Conservation (phyloP, 2,113 vertebrate species). For the Tiliqua scincoides region DNA sequence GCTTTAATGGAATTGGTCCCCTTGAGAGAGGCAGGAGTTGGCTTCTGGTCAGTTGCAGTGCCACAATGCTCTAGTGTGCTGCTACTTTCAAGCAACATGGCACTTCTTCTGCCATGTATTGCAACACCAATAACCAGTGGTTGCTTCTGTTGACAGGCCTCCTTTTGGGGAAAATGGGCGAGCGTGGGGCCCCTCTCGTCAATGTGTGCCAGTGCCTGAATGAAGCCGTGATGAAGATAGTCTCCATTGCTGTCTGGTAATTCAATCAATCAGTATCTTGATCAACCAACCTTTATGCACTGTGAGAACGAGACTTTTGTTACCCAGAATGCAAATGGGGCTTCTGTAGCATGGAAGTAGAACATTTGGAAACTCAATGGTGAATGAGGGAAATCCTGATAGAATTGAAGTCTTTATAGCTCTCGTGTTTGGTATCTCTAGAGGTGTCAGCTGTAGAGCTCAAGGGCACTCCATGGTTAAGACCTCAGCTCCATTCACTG, state of each 20-base stretch:
- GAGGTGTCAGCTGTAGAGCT: background rate
- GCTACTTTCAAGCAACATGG: no score
- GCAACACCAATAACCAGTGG: background rate
- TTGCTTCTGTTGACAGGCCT: slow-evolving; percentile 72
- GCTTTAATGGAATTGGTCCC: no score
- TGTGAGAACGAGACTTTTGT: no score
- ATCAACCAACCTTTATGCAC: no score
- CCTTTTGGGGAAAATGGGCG: slow-evolving; percentile 87
- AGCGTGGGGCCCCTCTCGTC: slow-evolving; percentile 83
- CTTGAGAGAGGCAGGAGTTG: no score
- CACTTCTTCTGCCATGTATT: no score
- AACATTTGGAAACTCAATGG: background rate
- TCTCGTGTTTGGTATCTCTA: no score
- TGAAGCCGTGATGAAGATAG: slow-evolving; percentile 90
- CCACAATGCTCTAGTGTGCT: no score
- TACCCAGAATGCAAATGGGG: no score
- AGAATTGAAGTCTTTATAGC: background rate
- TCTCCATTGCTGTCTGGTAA: slow-evolving; percentile 89
- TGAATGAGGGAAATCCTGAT: no score
- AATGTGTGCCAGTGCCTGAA: slow-evolving; percentile 90
- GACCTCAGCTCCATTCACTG: background rate
- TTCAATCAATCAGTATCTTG: background rate
- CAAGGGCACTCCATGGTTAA: background rate
- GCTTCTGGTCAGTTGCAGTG: no score
- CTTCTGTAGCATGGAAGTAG: background rate